Conservation (phyloP, 1,140 invertebrate genomes). For the Drosophila obscura region DNA sequence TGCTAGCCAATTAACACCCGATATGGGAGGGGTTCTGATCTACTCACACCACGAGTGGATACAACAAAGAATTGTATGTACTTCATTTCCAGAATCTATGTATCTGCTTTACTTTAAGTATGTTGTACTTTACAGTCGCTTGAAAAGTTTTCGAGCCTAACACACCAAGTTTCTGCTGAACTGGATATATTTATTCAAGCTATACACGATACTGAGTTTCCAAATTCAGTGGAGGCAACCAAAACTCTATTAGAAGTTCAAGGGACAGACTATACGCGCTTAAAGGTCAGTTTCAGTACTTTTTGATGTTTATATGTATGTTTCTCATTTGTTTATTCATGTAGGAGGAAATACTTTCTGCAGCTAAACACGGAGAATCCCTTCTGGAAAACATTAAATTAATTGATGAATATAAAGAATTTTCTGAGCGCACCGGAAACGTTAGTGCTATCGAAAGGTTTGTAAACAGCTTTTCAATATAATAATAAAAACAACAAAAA, state of each 20-base stretch:
- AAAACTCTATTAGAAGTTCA: slow-evolving; percentile 88
- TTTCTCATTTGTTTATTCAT: slow-evolving; percentile 9
- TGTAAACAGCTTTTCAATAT: slow-evolving; percentile 1
- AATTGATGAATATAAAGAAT: slow-evolving; percentile 85
- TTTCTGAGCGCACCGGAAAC: slow-evolving; percentile 91
- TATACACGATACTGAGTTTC: slow-evolving; percentile 92
- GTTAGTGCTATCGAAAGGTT: slow-evolving; percentile 96
- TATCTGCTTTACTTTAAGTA: slow-evolving; percentile 6
- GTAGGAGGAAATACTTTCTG: slow-evolving; percentile 90
- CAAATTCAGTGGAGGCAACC: slow-evolving; percentile 91
- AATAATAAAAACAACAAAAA: neutral
- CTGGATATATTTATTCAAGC: slow-evolving; percentile 93
- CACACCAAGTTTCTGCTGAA: slow-evolving; percentile 93
- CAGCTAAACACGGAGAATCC: slow-evolving; percentile 93
- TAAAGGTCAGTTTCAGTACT: slow-evolving; percentile 84
- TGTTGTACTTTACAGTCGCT: slow-evolving; percentile 88
- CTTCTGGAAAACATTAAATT: slow-evolving; percentile 89
- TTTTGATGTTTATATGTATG: neutral
- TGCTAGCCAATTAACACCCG: slow-evolving; percentile 92
- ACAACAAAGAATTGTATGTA: slow-evolving; percentile 95
- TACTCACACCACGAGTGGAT: slow-evolving; percentile 98
- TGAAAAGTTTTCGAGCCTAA: slow-evolving; percentile 96
- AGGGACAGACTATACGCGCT: slow-evolving; percentile 87
- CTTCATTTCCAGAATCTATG: neutral
- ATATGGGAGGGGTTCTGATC: slow-evolving; percentile 93